These are phyloP conservation scores for Nasonia oneida DNA, from an alignment of 2,888 invertebrate species.

Conservation along the genomic window DNA sequence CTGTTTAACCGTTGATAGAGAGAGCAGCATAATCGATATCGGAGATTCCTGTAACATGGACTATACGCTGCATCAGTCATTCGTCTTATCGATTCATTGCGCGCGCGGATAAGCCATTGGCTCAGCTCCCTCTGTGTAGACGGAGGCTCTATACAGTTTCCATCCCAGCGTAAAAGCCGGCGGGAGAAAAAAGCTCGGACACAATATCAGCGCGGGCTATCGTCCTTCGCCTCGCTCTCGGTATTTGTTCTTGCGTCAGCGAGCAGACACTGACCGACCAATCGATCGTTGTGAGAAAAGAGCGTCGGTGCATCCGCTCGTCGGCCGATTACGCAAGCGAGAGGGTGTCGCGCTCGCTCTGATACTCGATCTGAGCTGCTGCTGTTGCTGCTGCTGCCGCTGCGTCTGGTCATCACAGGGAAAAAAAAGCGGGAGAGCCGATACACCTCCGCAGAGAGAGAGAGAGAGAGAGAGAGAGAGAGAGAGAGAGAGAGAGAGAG, in stretches of 20 bases:
- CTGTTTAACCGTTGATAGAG: not conserved
- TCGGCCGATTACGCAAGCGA: slow-evolving; percentile 44
- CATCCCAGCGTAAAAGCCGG: not conserved
- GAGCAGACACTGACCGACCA: slow-evolving; percentile 4
- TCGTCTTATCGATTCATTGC: slow-evolving; percentile 6
- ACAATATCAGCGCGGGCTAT: not conserved
- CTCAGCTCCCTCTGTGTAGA: not conserved
- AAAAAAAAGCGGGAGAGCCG: slow-evolving; percentile 16
- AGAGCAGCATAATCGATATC: not conserved
- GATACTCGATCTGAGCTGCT: slow-evolving; percentile 36
- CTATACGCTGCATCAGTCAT: not conserved
- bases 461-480: not conserved
- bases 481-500: no score
- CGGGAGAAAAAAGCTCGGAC: not conserved
- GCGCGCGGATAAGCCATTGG: not conserved
- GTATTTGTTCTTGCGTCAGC: slow-evolving; percentile 3
- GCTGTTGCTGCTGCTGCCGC: not conserved
- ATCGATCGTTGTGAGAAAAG: slow-evolving; percentile 59
- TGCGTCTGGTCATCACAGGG: not conserved
- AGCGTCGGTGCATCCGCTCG: slow-evolving; percentile 18
- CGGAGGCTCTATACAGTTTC: not conserved
- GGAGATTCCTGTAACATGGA: not conserved
- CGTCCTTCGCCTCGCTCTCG: not conserved
- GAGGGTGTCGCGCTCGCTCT: slow-evolving; percentile 20
- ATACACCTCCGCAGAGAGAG: not conserved